These are phyloP conservation scores for Sardinella longiceps DNA, from an alignment of 2,797 vertebrate species.

Conservation along the genomic window DNA sequence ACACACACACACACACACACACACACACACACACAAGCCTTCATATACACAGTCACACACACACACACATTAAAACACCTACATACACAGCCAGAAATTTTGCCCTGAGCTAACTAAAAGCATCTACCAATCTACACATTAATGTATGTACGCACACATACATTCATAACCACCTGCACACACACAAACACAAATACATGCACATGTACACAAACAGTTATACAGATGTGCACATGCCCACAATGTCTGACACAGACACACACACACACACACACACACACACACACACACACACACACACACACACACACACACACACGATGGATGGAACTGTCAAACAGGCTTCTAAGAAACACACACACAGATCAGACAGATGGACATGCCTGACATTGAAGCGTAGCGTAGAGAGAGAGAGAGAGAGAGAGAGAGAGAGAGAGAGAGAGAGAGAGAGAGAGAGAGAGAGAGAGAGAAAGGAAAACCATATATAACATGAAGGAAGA, in stretches of 20 bases:
- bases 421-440: neutral
- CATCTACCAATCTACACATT: too few relatives aligned
- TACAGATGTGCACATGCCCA: too few relatives aligned
- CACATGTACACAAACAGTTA: too few relatives aligned
- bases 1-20: too few relatives aligned
- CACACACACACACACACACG: neutral
- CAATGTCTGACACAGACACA: neutral
- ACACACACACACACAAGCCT: too few relatives aligned
- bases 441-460: neutral
- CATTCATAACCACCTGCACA: too few relatives aligned
- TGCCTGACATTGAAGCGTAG: neutral
- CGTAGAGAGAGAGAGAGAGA: neutral
- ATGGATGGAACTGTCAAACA: neutral
- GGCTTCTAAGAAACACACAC: conserved; percentile 1
- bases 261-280: neutral
- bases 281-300: neutral
- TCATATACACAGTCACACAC: too few relatives aligned
- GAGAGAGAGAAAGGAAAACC: neutral
- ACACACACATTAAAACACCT: too few relatives aligned
- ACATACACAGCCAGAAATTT: too few relatives aligned
- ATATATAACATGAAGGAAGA: conserved; percentile 32
- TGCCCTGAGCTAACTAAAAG: too few relatives aligned
- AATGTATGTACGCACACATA: too few relatives aligned
- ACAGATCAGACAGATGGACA: conserved; percentile 7
- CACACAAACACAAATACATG: too few relatives aligned